Conservation (phyloP, 2,113 vertebrate species). For the Helogale parvula region DNA sequence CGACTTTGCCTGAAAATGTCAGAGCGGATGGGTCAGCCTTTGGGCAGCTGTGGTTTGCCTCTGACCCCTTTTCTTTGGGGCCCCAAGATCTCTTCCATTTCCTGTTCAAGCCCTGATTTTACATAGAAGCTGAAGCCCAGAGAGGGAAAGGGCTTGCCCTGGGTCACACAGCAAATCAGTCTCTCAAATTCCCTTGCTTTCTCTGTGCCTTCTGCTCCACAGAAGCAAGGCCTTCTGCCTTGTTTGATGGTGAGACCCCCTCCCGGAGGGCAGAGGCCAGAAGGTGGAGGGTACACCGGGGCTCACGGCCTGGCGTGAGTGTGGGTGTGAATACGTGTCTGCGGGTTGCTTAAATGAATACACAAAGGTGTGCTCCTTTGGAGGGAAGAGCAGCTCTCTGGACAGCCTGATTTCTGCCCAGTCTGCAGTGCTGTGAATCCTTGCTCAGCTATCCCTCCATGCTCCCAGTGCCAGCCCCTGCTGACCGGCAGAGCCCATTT, state of each 20-base stretch:
- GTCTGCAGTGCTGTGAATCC: slow-evolving; percentile 6
- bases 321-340: not conserved
- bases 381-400: not conserved
- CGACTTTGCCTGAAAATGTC: not conserved
- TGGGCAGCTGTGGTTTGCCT: not conserved
- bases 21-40: not conserved
- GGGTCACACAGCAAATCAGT: not conserved
- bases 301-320: not conserved
- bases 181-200: not conserved
- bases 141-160: not conserved
- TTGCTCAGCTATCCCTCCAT: not conserved
- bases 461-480: not conserved
- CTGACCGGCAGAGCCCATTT: slow-evolving; percentile 17
- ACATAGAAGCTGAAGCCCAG: not conserved
- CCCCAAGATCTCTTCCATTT: not conserved
- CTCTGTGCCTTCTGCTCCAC: not conserved
- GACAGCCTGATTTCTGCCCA: not conserved
- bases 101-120: not conserved
- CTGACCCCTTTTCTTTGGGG: not conserved
- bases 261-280: not conserved
- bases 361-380: not conserved
- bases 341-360: not conserved
- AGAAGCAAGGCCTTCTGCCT: too few species aligned
- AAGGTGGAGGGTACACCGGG: not conserved
- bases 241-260: not conserved